phyloP scores from a whole-genome alignment of 2,888 invertebrate genomes.

The Strigamia maritima region DNA sequence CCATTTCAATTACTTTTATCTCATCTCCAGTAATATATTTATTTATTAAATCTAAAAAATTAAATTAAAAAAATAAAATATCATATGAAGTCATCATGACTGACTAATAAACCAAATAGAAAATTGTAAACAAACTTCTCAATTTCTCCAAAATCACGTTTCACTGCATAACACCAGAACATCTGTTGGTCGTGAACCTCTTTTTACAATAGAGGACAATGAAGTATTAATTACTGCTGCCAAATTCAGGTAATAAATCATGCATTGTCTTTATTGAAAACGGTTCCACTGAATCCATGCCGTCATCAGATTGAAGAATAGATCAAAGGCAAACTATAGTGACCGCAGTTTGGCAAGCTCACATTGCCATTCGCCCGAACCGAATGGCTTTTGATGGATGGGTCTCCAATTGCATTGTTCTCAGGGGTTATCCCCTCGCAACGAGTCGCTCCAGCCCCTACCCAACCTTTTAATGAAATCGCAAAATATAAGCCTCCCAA shows the following conservation, averaged over 20 bases:
- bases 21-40: neutral
- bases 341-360: conserved; percentile 31
- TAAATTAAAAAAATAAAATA: neutral
- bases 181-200: neutral
- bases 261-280: conserved; percentile 11
- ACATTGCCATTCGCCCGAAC: conserved; percentile 2
- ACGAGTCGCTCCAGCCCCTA: neutral
- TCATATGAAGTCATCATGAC: neutral
- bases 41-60: neutral
- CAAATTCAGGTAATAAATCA: conserved; percentile 16
- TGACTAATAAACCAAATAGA: neutral
- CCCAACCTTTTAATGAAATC: conserved; percentile 19
- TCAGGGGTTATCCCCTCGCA: neutral
- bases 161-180: conserved; percentile 7
- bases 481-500: conserved; percentile 27
- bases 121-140: neutral
- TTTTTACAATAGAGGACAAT: neutral
- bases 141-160: neutral
- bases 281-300: neutral
- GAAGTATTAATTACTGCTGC: conserved; percentile 9
- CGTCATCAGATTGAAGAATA: neutral
- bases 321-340: conserved; percentile 18
- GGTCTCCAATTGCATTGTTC: conserved; percentile 18
- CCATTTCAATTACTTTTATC: neutral
- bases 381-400: conserved; percentile 29